A percentile compares a stretch with the other conserved stretches of the same genome.
phyloP scores from a whole-genome alignment of 2,888 invertebrate genomes.

The Mallateleia sp. region DNA sequence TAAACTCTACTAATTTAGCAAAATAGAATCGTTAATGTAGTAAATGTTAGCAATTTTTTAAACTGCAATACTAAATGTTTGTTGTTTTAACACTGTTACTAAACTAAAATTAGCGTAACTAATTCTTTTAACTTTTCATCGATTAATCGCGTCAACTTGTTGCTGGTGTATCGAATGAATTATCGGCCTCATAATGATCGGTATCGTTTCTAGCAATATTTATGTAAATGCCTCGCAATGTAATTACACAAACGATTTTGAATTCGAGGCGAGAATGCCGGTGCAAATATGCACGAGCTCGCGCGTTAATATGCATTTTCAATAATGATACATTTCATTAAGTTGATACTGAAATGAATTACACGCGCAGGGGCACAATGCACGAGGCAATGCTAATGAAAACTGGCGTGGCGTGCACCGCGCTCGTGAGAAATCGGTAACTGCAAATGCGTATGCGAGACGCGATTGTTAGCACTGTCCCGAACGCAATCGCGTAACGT shows the following conservation, averaged over 20 bases:
- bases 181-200: conserved; percentile 18
- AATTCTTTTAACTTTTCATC: conserved; percentile 1
- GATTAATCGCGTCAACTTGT: background rate
- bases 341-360: conserved; percentile 59
- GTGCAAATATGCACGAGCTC: conserved; percentile 50
- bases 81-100: too few relatives aligned
- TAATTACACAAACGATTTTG: conserved; percentile 55
- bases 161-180: conserved; percentile 15
- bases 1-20: too few relatives aligned
- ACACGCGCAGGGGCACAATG: conserved; percentile 48
- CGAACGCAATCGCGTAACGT: conserved; percentile 20
- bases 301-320: conserved; percentile 58
- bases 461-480: conserved; percentile 39
- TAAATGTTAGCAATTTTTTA: too few relatives aligned
- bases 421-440: conserved; percentile 64
- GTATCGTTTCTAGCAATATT: conserved; percentile 39
- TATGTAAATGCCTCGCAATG: conserved; percentile 40
- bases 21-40: too few relatives aligned
- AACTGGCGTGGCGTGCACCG: conserved; percentile 47
- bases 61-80: too few relatives aligned
- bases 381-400: conserved; percentile 58
- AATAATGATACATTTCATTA: conserved; percentile 73
- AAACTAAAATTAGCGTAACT: background rate
- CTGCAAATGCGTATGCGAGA: conserved; percentile 43
- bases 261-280: conserved; percentile 17